Evolutionary conservation across 1,140 invertebrate genomes (phyloP), one percentile per base, ranked within the genome.

Genomic region (Drosophila malerkotliana): DNA sequence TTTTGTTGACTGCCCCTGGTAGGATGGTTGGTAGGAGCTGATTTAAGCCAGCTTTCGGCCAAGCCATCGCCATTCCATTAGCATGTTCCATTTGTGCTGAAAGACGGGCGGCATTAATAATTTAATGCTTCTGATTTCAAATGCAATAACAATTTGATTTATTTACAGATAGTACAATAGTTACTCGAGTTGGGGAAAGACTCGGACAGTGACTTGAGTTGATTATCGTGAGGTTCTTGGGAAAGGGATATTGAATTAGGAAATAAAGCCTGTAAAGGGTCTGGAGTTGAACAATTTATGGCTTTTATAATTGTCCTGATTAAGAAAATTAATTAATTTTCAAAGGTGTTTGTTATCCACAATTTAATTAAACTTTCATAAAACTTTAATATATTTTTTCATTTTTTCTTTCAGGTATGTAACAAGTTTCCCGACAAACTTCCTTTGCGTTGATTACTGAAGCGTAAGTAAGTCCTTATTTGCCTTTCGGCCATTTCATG

Each of bases 141-240:
- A 87, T 72, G 79, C 79, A 83, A 83, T 62, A 83, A 76, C 79
- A 79, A 62, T 81, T 77, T 77, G 82, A 85, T 85, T 85, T 77
- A 81, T 74, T 81, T 63, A 57, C 48, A 71, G 68, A 84, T 78
- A 71, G 71, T 37, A 37, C 34, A 37, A 37, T 37, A 37, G 34
- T 37, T 37, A 37, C 10, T 12, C 10, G 34, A 37, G 34, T 44
- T 44, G 41, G 41, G 41, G 41, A 44, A 44, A 44, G 15, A 18
- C n/a, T 44, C 1, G 21, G 21, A 21, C 21, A 21, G 21, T 14
- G 39, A 34, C 32, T 34, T 30, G 28, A 30, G 15, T 41, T 66
- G 62, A 66, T 66, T 66, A 51, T 26, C 14, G 12, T 18, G 9
- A 34, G 28, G 59, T 14, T 49, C n/a, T 18, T 30, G 26, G 24